phyloP scores from a whole-genome alignment of 2,113 vertebrate species.

The Protobothrops mucrosquamatus region DNA sequence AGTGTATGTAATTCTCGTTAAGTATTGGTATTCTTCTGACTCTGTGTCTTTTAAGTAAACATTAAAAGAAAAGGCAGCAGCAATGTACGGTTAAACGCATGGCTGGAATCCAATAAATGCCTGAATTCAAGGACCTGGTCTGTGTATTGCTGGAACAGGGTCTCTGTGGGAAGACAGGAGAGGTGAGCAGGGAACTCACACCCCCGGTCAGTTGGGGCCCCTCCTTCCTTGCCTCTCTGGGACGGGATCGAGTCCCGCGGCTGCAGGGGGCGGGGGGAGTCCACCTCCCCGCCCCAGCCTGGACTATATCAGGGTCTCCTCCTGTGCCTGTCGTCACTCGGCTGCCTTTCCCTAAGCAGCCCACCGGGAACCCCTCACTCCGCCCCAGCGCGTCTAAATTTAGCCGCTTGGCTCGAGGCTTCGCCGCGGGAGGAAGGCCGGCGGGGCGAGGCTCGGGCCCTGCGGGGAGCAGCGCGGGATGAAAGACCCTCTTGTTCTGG shows the following conservation, averaged over 20 bases:
- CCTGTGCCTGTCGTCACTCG: neutral
- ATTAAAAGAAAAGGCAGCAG: neutral
- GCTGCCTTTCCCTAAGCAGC: neutral
- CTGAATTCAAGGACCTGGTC: neutral
- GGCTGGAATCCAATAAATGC: neutral
- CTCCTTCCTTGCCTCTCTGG: neutral
- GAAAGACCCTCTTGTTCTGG: neutral
- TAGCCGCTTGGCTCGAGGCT: neutral
- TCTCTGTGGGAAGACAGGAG: neutral
- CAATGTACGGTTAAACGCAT: neutral
- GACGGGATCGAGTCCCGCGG: neutral
- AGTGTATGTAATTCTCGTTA: neutral
- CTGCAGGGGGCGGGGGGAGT: neutral
- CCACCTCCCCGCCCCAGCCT: neutral
- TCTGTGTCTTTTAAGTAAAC: neutral
- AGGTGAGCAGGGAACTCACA: neutral
- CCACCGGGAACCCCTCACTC: neutral
- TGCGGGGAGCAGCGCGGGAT: neutral
- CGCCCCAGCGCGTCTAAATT: neutral
- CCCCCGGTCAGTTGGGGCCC: neutral
- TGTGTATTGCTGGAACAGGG: neutral
- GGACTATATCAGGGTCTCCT: neutral
- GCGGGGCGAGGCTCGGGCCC: neutral
- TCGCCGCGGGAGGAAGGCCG: neutral
- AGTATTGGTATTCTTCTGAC: neutral